Conservation (phyloP, 2,113 vertebrate species). For the Lagopus muta region DNA sequence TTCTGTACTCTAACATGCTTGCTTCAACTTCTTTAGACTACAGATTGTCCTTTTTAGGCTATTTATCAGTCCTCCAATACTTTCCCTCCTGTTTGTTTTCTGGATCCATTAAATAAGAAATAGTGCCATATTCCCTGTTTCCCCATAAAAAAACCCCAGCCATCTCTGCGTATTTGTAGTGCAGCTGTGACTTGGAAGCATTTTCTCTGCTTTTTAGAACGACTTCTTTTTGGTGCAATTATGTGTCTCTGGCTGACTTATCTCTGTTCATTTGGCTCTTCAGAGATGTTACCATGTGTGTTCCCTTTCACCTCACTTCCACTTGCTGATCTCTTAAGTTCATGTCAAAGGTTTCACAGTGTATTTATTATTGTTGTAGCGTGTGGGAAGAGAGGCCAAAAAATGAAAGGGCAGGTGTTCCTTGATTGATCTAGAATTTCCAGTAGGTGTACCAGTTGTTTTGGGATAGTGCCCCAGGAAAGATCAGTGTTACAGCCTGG, state of each 20-base stretch:
- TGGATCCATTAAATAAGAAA: background rate
- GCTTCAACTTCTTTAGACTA: background rate
- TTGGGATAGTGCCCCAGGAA: background rate
- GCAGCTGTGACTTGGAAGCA: background rate
- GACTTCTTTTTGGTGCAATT: background rate
- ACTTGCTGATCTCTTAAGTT: background rate
- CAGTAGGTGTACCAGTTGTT: slow-evolving; percentile 27
- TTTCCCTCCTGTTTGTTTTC: background rate
- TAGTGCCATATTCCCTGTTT: background rate
- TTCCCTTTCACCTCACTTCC: slow-evolving; percentile 29
- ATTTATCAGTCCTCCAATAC: background rate
- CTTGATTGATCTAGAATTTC: slow-evolving; percentile 32
- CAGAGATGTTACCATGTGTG: background rate
- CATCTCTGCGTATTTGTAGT: background rate
- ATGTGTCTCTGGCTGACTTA: background rate
- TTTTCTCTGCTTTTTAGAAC: background rate
- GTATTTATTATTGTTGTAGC: slow-evolving; percentile 44
- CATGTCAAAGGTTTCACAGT: slow-evolving; percentile 3
- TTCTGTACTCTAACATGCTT: background rate
- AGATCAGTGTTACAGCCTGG: slow-evolving; percentile 49
- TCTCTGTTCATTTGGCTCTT: background rate
- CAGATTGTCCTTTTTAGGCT: background rate
- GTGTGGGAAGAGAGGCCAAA: background rate
- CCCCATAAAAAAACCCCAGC: rapidly evolving
- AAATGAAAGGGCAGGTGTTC: slow-evolving; percentile 52